phyloP scores from a whole-genome alignment of 2,888 invertebrate species.

The Synanthedon formicaeformis region DNA sequence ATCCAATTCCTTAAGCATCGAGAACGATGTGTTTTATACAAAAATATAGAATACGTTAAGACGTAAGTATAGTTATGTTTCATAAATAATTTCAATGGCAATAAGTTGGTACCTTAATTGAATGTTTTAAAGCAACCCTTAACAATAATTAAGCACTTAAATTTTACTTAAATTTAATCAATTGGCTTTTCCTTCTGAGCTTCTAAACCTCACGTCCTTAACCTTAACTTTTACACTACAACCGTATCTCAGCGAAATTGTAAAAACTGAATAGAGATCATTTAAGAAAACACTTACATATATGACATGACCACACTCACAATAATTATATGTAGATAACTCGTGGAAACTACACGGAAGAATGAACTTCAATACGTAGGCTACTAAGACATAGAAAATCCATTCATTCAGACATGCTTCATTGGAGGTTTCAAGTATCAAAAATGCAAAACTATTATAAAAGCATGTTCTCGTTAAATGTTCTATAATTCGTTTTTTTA shows the following conservation, averaged over 20 bases:
- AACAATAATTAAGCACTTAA: conserved; percentile 56
- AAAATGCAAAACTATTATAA: background rate
- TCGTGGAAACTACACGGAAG: conserved; percentile 27
- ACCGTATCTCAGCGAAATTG: conserved; percentile 62
- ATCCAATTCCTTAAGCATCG: conserved; percentile 64
- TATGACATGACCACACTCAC: conserved; percentile 53
- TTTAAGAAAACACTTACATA: conserved; percentile 31
- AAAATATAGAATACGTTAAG: conserved; percentile 52
- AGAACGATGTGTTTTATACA: conserved; percentile 53
- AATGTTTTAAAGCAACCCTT: conserved; percentile 47
- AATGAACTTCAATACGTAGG: conserved; percentile 23
- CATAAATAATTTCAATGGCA: conserved; percentile 46
- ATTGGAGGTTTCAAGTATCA: background rate
- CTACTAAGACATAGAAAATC: background rate
- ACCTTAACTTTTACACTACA: conserved; percentile 15
- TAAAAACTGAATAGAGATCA: conserved; percentile 62
- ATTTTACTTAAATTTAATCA: conserved; percentile 45
- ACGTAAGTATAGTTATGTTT: conserved; percentile 32
- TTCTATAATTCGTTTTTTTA: background rate
- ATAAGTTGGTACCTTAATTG: conserved; percentile 27
- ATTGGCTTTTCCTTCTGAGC: conserved; percentile 62
- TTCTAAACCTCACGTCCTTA: conserved; percentile 26
- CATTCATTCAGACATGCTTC: background rate
- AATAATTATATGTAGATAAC: conserved; percentile 30
- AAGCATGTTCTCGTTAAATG: background rate